Conservation (phyloP, 2,113 vertebrate species). For the Platysternon megacephalum region DNA sequence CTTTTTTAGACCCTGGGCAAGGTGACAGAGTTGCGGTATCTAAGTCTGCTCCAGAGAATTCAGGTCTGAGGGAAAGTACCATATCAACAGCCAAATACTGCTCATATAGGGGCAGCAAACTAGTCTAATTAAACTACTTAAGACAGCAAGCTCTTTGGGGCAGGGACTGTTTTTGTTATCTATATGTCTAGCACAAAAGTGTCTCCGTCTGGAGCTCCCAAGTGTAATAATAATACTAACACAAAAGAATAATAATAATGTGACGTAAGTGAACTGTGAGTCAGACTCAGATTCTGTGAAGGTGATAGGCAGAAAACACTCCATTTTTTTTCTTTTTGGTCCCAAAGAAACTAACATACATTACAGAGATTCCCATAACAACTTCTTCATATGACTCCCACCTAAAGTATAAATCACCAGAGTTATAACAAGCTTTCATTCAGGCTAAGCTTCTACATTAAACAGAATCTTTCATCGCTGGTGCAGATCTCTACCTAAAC, state of each 20-base stretch:
- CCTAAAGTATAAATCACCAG: background rate
- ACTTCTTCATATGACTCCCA: background rate
- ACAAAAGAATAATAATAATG: background rate
- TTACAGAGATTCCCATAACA: background rate
- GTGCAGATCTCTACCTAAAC: background rate
- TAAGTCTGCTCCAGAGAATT: background rate
- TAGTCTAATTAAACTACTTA: too few species aligned
- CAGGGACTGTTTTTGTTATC: too few species aligned
- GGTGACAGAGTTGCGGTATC: background rate
- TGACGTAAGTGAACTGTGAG: too few species aligned
- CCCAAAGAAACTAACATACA: background rate
- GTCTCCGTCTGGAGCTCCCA: background rate
- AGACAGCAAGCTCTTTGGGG: too few species aligned
- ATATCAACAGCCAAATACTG: background rate
- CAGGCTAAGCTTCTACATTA: rapidly evolving
- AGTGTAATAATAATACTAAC: background rate
- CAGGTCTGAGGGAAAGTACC: background rate
- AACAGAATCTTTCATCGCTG: background rate
- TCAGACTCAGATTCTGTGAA: too few species aligned
- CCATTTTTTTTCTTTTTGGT: background rate
- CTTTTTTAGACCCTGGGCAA: background rate
- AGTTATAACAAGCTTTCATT: background rate
- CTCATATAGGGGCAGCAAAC: too few species aligned
- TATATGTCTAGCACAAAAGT: too few species aligned
- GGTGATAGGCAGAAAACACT: too few species aligned